These are phyloP conservation scores for Holothuria scabra DNA, from an alignment of 53 echinoderm and acorn worm genomes.

Conservation along the genomic window DNA sequence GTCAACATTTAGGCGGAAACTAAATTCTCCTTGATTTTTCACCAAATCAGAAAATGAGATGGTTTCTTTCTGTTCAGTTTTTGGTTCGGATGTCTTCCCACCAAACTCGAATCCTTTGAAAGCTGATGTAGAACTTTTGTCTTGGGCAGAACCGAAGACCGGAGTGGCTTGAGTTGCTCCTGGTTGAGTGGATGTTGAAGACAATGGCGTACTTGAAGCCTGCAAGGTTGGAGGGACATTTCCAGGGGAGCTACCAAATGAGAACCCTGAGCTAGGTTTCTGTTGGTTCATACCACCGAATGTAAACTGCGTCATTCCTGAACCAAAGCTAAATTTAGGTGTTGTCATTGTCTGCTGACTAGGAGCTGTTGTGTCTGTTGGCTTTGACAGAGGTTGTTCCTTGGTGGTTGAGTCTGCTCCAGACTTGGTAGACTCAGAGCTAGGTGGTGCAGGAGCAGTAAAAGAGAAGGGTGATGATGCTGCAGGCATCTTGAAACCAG, in stretches of 20 bases:
- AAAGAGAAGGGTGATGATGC: neutral
- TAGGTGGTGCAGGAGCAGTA: neutral
- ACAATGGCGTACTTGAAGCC: neutral
- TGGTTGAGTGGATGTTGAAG: neutral
- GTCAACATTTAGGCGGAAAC: conserved; percentile 62
- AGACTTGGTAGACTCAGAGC: neutral
- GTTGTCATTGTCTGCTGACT: neutral
- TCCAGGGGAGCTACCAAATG: too few relatives aligned
- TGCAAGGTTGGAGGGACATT: neutral
- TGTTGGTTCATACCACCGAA: conserved; percentile 25
- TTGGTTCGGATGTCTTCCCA: neutral
- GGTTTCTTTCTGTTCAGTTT: neutral
- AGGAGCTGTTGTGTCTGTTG: neutral
- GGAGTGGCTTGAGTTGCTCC: neutral
- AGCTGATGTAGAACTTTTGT: neutral
- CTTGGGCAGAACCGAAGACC: neutral
- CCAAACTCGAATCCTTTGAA: conserved; percentile 37
- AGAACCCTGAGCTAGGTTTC: too few relatives aligned
- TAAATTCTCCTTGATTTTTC: conserved; percentile 62
- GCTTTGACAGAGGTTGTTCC: neutral
- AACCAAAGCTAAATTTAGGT: conserved; percentile 65
- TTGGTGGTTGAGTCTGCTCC: neutral
- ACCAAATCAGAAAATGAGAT: conserved; percentile 58
- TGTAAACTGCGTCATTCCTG: conserved; percentile 61
- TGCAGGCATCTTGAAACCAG: neutral